A percentile compares a stretch with the other conserved stretches of the same genome.
phyloP scores from a whole-genome alignment of 2,113 vertebrate genomes.

The Maccullochella peelii region DNA sequence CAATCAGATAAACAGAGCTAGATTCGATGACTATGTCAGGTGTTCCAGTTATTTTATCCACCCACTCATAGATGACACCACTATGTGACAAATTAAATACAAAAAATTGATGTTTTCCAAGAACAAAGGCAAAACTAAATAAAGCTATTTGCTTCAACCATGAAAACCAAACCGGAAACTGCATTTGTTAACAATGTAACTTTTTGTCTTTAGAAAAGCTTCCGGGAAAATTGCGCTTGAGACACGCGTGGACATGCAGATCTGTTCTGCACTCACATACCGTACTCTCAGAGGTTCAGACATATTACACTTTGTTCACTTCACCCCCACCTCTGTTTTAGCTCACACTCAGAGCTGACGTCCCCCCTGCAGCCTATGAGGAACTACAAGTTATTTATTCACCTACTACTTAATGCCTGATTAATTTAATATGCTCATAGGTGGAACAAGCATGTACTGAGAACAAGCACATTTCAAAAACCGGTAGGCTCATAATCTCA shows the following conservation, averaged over 20 bases:
- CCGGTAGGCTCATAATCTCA: fast-evolving
- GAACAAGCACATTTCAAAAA: neutral
- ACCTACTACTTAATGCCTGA: fast-evolving
- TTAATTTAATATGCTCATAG: neutral
- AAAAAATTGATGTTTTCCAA: neutral
- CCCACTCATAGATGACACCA: neutral
- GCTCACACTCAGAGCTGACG: neutral
- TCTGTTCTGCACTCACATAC: neutral
- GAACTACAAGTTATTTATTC: neutral
- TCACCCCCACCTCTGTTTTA: neutral
- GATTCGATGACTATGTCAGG: neutral
- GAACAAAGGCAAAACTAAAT: neutral
- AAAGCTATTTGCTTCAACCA: neutral
- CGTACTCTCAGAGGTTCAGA: neutral
- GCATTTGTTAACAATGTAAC: neutral
- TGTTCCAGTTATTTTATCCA: neutral
- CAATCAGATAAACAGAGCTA: no score
- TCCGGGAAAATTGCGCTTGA: constrained; percentile 32
- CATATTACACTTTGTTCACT: neutral
- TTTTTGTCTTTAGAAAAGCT: neutral
- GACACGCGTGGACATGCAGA: constrained; percentile 28
- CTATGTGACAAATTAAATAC: neutral
- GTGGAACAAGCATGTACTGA: neutral
- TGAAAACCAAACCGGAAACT: constrained; percentile 42
- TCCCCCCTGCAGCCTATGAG: neutral